Base-by-base conservation (phyloP, 2,888 invertebrate genomes). In the Ariolimax columbianus region DNA sequence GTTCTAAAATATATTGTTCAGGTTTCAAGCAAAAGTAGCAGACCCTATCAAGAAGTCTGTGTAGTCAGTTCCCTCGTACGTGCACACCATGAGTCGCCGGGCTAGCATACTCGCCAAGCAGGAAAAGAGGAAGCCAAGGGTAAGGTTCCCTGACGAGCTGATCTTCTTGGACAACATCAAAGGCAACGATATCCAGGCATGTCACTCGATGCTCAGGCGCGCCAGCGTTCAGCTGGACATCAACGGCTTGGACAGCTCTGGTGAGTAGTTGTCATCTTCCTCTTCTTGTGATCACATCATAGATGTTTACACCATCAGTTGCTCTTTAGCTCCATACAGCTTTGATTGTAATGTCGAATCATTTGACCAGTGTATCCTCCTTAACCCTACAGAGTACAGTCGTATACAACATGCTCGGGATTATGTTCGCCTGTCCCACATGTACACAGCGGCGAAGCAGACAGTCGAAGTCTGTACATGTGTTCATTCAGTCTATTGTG, bases 141-240 rank as follows among this genome's bases (percentile, higher is more conserved):
- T 94, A 2, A 89, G 92, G 23, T 94, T 94, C 86, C 91, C 94
- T 7, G 93, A 93, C 82, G 94, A 94, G 83, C 87, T 94, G 26
- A 93, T 94, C 33, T 93, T 94, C 87, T 87, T 93, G 88, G 93
- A 94, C 85, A 92, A 92, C 88, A 92, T 94, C 36, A 93, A 93
- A 81, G 94, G 93, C 84, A 93, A 93, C 88, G 94, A 94, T 86
- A 88, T 93, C 68, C 84, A 89, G 51, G 92, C 92, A 19, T 88
- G 93, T 77, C 89, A 91, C 75, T 86, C 88, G 68, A 94, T 94
- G 94, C 89, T 94, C 78, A 87, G 94, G 47, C 86, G 93, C 77
- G 92, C 93, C n/a, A 92, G 92, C 87, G 88, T 93, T 30, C 90
- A 92, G 85, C 90, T 94, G 86, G 93, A 94, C 87, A 91, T 94